Conservation (phyloP, 2,113 vertebrate genomes). For the Tyrannus savana region DNA sequence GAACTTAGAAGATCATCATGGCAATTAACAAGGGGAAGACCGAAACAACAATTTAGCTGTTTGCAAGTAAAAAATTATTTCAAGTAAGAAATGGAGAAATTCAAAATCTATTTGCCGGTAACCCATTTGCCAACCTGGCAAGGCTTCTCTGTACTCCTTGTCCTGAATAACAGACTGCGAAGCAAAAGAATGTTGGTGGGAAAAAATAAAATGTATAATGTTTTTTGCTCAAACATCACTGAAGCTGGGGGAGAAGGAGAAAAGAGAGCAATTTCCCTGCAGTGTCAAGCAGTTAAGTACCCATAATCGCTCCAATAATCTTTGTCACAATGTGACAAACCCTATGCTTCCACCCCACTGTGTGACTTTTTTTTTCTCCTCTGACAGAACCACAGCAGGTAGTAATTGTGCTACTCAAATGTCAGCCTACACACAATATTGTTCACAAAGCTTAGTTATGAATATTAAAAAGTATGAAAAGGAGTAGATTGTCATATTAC, state of each 20-base stretch:
- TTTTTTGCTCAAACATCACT: constrained; percentile 6
- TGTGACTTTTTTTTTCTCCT: neutral
- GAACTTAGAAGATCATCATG: neutral
- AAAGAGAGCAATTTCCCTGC: neutral
- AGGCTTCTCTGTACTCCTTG: neutral
- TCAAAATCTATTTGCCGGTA: neutral
- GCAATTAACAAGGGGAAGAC: neutral
- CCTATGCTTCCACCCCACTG: neutral
- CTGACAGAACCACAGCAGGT: constrained; percentile 58
- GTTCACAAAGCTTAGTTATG: constrained; percentile 17
- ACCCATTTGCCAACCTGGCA: neutral
- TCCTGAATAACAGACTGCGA: neutral
- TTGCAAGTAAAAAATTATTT: neutral
- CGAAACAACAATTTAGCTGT: neutral
- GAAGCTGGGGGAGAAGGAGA: neutral
- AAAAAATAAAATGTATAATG: neutral
- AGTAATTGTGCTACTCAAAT: constrained; percentile 50
- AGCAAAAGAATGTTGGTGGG: neutral
- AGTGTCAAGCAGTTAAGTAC: constrained; percentile 31
- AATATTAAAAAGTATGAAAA: constrained; percentile 41
- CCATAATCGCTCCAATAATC: constrained; percentile 6
- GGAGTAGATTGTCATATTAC: constrained; percentile 6
- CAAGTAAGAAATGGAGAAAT: neutral
- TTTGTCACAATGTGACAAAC: constrained; percentile 32
- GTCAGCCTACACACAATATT: constrained; percentile 47